These are phyloP conservation scores for Fregata magnificens DNA, from an alignment of 2,113 vertebrate genomes.

Conservation along the genomic window DNA sequence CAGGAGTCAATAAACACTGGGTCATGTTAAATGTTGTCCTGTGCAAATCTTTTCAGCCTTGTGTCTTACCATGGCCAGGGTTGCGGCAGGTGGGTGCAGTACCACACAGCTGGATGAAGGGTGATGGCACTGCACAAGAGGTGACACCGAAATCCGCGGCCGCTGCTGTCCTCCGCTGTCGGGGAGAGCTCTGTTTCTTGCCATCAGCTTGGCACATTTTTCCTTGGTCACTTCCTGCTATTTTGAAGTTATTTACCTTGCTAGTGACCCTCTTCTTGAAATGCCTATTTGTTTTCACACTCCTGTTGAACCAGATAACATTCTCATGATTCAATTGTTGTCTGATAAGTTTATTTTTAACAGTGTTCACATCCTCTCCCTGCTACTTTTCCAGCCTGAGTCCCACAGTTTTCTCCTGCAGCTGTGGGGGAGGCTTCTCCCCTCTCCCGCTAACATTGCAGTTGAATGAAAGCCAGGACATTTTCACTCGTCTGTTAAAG, in stretches of 20 bases:
- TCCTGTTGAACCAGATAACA: slow-evolving; percentile 69
- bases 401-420: not conserved
- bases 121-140: not conserved
- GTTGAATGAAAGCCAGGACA: not conserved
- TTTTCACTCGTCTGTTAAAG: not conserved
- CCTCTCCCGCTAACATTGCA: not conserved
- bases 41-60: not conserved
- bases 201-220: not conserved
- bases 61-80: not conserved
- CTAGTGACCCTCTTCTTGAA: slow-evolving; percentile 53
- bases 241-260: slow-evolving; percentile 71
- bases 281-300: slow-evolving; percentile 37
- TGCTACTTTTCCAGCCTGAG: not conserved
- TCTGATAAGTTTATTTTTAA: slow-evolving; percentile 75
- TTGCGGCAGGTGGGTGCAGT: not conserved
- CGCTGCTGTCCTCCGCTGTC: not conserved
- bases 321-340: slow-evolving; percentile 60
- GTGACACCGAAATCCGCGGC: not conserved
- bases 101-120: not conserved
- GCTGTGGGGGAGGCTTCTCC: not conserved
- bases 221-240: slow-evolving; percentile 55
- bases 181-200: not conserved
- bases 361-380: slow-evolving; percentile 24
- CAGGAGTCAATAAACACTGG: slow-evolving; percentile 62
- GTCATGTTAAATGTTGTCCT: slow-evolving; percentile 30